Base-by-base conservation (phyloP, 2,113 vertebrate genomes). In the Phalacrocorax aristotelis region DNA sequence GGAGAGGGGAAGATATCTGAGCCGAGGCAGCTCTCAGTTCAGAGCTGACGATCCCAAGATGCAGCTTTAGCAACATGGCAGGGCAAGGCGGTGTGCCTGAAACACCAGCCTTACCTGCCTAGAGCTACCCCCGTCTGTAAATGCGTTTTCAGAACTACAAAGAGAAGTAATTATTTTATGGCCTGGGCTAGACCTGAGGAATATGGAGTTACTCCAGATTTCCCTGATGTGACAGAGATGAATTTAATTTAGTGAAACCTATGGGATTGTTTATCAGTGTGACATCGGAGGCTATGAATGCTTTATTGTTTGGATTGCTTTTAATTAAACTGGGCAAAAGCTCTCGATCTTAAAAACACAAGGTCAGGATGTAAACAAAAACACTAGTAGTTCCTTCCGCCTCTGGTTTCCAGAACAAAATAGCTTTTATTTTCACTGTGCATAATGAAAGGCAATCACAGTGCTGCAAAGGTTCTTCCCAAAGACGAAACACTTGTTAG, bases 401-500 rank as follows among this genome's bases (percentile, higher is more conserved):
- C 26, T 55, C 57, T 29, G 42, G 10, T 20, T 66, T 83, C 87
- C 7, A 5, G 20, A 66, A 54, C 9, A 61, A 89, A 92, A 46
- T 2, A 32, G 4, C n/a, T 65, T 65, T 49, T 32, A 14, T 65
- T 69, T 58, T 32, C 69, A 36, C 30, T 3, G 16, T 13, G 19
- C 62, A 10, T 5, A n/a, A 48, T 17, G 57, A 64, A 71, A 10
- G 25, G 25, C 32, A 64, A 54, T 23, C 42, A 18, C 15, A 1
- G 4, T 0, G n/a, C 58, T 44, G 62, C 49, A 36, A 36, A 79
- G 32, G 26, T 27, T 79, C 65, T 70, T 71, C n/a, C 34, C 13
- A 12, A 78, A 48, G 42, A 62, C 34, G 25, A 75, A 62, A 12
- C 0, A 3, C 0, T 7, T 0, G 9, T 8, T 8, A 7, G 7